Base-by-base conservation (phyloP, 2,888 invertebrate genomes). In the Protophormia terraenovae region DNA sequence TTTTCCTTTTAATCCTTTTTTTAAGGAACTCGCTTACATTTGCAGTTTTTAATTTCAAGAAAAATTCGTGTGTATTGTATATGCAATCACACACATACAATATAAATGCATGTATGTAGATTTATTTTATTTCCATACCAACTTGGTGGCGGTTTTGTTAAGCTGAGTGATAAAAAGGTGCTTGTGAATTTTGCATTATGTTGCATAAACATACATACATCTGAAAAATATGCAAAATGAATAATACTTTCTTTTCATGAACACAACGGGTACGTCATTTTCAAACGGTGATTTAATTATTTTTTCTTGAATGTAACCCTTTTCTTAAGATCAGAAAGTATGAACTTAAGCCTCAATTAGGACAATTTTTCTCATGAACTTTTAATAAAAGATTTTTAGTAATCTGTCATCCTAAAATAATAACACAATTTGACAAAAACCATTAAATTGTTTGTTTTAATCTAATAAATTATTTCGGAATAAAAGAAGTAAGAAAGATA, bases 361-460 rank as follows among this genome's bases (percentile, higher is more conserved):
- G 41, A 7, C 24, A 38, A n/a, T 45, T 53, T 72, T 84, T 76
- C 77, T 27, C 80, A 81, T 72, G 72, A 81, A 72, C 80, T 19
- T 27, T 77, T 50, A 12, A 22, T 22, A 50, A 19, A 10, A 14
- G 22, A 50, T 14, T 27, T 2, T 14, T 24, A 24, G n/a, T 53
- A 53, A 53, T 53, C 27, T 12, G 1, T 53, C 24, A 27, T 27
- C 14, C 3, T 27, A 7, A 47, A 47, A 19, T 8, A 47, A 8
- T n/a, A n/a, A n/a, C n/a, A n/a, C n/a, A n/a, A n/a, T n/a, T n/a
- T n/a, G n/a, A n/a, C n/a, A n/a, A n/a, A n/a, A n/a, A n/a, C n/a
- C n/a, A n/a, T n/a, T n/a, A n/a, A n/a, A n/a, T n/a, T n/a, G n/a
- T n/a, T n/a, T n/a, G n/a, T n/a, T n/a, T n/a, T n/a, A n/a, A n/a